phyloP scores from a whole-genome alignment of 2,113 vertebrate species.

The Gobiocypris rarus region DNA sequence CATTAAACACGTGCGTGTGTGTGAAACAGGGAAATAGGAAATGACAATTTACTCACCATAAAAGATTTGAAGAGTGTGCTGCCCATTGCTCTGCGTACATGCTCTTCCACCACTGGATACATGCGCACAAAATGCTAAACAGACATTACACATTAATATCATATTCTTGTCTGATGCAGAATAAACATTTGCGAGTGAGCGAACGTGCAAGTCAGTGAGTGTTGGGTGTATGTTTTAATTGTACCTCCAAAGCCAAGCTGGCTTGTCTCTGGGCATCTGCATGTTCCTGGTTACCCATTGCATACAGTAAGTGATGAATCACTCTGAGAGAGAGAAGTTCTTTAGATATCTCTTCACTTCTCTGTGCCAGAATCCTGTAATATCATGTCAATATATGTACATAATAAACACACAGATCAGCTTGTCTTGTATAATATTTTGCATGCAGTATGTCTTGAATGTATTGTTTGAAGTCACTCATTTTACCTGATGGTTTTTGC shows the following conservation, averaged over 20 bases:
- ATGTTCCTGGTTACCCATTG: constrained; percentile 82
- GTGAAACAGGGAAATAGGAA: neutral
- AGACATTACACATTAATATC: constrained; percentile 9
- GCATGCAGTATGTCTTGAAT: neutral
- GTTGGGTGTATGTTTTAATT: neutral
- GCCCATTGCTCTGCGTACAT: constrained; percentile 73
- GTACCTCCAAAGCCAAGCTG: constrained; percentile 80
- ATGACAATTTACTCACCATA: constrained; percentile 75
- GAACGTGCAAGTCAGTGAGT: neutral
- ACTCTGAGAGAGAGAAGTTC: constrained; percentile 79
- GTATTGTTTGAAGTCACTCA: neutral
- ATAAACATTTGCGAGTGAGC: neutral
- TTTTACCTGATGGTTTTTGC: constrained; percentile 62
- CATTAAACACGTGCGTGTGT: no score
- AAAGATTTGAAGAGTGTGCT: constrained; percentile 77
- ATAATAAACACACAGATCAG: neutral
- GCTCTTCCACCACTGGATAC: constrained; percentile 74
- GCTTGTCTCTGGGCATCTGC: constrained; percentile 82
- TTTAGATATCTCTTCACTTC: constrained; percentile 68
- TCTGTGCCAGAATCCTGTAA: constrained; percentile 75
- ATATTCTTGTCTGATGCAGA: neutral
- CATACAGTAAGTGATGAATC: constrained; percentile 76
- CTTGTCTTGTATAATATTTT: neutral
- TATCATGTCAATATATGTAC: neutral
- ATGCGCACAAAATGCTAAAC: constrained; percentile 78